Evolutionary conservation across 2,113 vertebrate genomes (phyloP), one percentile per base, ranked within the genome.

Genomic region (Hemiscyllium ocellatum): DNA sequence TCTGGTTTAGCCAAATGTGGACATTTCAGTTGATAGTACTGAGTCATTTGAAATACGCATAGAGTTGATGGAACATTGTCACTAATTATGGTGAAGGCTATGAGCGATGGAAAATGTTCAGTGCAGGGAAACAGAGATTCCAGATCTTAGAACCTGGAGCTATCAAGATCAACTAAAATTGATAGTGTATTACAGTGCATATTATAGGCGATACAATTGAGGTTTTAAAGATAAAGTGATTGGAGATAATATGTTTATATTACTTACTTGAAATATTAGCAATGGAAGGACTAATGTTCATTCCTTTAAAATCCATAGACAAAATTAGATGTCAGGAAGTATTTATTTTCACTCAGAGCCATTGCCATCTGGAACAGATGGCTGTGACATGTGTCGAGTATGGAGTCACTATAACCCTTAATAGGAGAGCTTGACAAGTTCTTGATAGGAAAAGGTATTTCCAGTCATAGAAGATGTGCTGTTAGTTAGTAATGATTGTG

Each of bases 311-410:
- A 83, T 83, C 78, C 78, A 83, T 37, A 19, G 78, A 15, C 78
- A 83, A 83, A 37, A 37, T 83, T 83, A 83, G 78, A 83, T 37
- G 78, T 83, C 78, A 83, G 78, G 78, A 83, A 83, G n/a, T 83
- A 83, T 83, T 83, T 83, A 4, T 83, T 80, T 83, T 83, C 78
- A 83, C n/a, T 42, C 37, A 47, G 37, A 83, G 80, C 80, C 80
- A 83, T 83, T 83, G 80, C 80, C 37, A 15, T 83, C 37, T 83
- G 80, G 37, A 47, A 20, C 37, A 42, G 80, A 83, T 20, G 37
- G 80, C 19, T 83, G 37, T 83, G 80, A 83, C 80, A 83, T 42
- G 37, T 83, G 80, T 37, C 42, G 80, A 83, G 80, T 83, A 37
- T 83, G 80, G 80, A 83, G 37, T 83, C 37, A 83, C 80, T 37